phyloP scores from a whole-genome alignment of 2,797 vertebrate species.

The Lagocephalus sceleratus region DNA sequence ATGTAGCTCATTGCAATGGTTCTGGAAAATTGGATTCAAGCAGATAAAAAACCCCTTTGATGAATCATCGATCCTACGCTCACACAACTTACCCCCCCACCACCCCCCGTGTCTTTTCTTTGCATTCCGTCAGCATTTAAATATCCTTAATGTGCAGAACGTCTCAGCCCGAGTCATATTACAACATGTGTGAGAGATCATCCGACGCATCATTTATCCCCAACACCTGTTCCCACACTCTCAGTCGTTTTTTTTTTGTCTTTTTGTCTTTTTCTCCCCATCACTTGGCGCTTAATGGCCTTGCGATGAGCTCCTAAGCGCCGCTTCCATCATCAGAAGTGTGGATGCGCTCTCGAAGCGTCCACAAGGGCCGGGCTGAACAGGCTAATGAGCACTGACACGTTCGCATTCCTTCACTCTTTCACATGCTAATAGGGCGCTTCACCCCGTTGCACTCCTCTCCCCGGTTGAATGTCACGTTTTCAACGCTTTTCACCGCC shows the following conservation, averaged over 20 bases:
- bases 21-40: slow-evolving; percentile 41
- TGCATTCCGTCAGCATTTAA: slow-evolving; percentile 1
- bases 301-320: slow-evolving; percentile 36
- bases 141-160: neutral
- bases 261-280: too few species aligned
- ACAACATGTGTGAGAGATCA: slow-evolving; percentile 8
- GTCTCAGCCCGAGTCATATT: neutral
- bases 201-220: slow-evolving; percentile 1
- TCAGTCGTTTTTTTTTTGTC: slow-evolving; percentile 2
- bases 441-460: slow-evolving; percentile 2
- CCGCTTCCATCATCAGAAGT: slow-evolving; percentile 40
- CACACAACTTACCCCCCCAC: slow-evolving; percentile 6
- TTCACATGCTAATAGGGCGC: slow-evolving; percentile 59
- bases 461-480: neutral
- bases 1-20: slow-evolving; percentile 21
- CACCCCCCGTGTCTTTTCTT: slow-evolving; percentile 1
- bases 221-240: slow-evolving; percentile 59
- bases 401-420: slow-evolving; percentile 48
- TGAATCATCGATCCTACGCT: slow-evolving; percentile 35
- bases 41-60: slow-evolving; percentile 31
- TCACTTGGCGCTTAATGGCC: slow-evolving; percentile 17
- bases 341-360: slow-evolving; percentile 26
- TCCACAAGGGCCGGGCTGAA: slow-evolving; percentile 25
- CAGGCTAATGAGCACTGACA: slow-evolving; percentile 49
- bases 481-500: neutral